Evolutionary conservation across 2,113 vertebrate species (phyloP), one percentile per base, ranked within the genome.

Genomic region (Dissostichus mawsoni): DNA sequence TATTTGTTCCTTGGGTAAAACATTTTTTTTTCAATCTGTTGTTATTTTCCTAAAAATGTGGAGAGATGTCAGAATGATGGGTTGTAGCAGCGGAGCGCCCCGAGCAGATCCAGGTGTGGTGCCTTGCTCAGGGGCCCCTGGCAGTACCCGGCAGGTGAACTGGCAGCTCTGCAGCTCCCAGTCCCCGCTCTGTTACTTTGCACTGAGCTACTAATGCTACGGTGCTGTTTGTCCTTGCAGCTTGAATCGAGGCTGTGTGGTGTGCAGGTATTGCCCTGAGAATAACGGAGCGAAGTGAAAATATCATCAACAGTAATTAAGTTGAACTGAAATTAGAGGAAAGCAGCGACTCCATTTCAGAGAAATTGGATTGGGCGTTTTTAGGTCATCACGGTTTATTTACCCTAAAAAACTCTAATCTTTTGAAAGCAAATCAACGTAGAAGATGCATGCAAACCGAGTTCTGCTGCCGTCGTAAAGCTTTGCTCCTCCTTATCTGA

Each of bases 281-380:
- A 77, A 80, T 81, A 80, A 83, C 41, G 55, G 83, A 51, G 69
- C 11, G 1, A 23, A 73, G 52, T 58, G 44, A 76, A 81, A 85
- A 80, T 41, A 69, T 36, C 47, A 75, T 76, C 78, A 79, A 62
- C 23, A 68, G 52, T 62, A 85, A 85, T 63, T 66, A 69, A 36
- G 36, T 47, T 16, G 10, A 84, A 25, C 3, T 58, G 36, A 77
- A 80, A 84, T 82, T 29, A 65, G 11, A 36, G 62, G 29, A 50
- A 50, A 72, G 29, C 61, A 16, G 44, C 0, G 5, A 67, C 8
- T 80, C 61, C 20, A 45, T 66, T 76, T 76, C 23, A 68, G 47
- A 67, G 67, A 66, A 82, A 71, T 13, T 59, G 66, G 41, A 58
- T 23, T 59, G 52, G 16, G 61, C 29, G 36, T 41, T 69, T 74